phyloP scores from a whole-genome alignment of 2,113 vertebrate species.

The Elachura formosa region DNA sequence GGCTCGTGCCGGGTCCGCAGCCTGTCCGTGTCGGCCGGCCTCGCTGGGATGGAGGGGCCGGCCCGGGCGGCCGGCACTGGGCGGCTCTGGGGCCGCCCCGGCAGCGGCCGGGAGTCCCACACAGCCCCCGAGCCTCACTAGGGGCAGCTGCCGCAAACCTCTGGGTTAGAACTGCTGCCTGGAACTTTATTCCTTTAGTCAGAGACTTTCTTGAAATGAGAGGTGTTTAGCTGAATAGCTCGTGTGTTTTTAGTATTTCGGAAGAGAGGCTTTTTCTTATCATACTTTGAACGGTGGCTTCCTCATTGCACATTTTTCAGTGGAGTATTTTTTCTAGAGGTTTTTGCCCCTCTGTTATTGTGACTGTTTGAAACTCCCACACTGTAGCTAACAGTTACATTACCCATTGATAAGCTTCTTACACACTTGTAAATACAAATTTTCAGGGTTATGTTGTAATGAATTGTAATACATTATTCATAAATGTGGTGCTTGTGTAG shows the following conservation, averaged over 20 bases:
- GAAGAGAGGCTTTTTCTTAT: not conserved
- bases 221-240: not conserved
- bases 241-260: not conserved
- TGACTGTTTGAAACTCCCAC: not conserved
- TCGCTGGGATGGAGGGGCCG: accelerated
- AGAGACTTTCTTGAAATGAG: not conserved
- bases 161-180: not conserved
- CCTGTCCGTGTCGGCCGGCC: accelerated
- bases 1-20: not conserved
- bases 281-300: not conserved
- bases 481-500: not conserved
- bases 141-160: not conserved
- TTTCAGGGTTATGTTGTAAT: not conserved
- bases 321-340: not conserved
- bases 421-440: not conserved
- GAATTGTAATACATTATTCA: not conserved
- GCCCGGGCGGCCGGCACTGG: too few relatives aligned
- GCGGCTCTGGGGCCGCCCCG: too few relatives aligned
- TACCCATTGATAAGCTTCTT: not conserved
- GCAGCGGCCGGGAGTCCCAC: too few relatives aligned
- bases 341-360: not conserved
- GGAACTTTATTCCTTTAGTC: not conserved
- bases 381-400: not conserved
- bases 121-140: not conserved
- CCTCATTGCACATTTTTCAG: not conserved